Base-by-base conservation (phyloP, 2,113 vertebrate species). In the Carassius gibelio region DNA sequence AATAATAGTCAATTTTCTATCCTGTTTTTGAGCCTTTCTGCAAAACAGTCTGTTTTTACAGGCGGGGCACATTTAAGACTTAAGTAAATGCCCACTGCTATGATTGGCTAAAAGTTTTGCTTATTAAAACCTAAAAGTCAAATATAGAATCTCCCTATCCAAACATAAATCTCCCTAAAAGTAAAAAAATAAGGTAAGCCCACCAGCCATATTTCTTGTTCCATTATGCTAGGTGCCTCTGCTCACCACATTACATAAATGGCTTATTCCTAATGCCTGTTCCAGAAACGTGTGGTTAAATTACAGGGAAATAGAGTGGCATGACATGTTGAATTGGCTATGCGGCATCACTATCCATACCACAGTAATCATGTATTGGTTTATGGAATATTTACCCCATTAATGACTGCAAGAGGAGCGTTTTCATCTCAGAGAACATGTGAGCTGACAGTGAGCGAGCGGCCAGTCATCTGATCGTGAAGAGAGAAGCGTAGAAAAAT, bases 391-490 rank as follows among this genome's bases (percentile, higher is more conserved):
- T 62, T 79, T 79, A 64, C 61, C 17, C 42, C 14, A 11, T 81
- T 34, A 81, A 69, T 45, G 59, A 84, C 85, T 48, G 68, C 13
- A n/a, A 85, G 21, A 1, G 84, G 75, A 75, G n/a, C 38, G 19
- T 79, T 83, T 85, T 66, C 61, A 45, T 81, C 17, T 82, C 21
- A 23, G 30, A 57, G 68, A 57, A 76, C 78, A 88, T 75, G 50
- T 69, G 75, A 84, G 50, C 68, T 17, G 69, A 88, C 87, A 81
- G 68, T n/a, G 69, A 30, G 68, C 68, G 21, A 57, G 68, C 45
- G 2, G 45, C 45, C 45, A 45, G 45, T 45, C 8, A 48, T 48
- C 45, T 11, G 45, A 48, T 48, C 45, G 2, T 48, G 45, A 48
- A 48, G 45, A 48, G 5, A 7, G 69, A 74, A 86, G 85, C 59